phyloP scores from a whole-genome alignment of 2,797 vertebrate genomes.

The Synaphobranchus kaupii region DNA sequence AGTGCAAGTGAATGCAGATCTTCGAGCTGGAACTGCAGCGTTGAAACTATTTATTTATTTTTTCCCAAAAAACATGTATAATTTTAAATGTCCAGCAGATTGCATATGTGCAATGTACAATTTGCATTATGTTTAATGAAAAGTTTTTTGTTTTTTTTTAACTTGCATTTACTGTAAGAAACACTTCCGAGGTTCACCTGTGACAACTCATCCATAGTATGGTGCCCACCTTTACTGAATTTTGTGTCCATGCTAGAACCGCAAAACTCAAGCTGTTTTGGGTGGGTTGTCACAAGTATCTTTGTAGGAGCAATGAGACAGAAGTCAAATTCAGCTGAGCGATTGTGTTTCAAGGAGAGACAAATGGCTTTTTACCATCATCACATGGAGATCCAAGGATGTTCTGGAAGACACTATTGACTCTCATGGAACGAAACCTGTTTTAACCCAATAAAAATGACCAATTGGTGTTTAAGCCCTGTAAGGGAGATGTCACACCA shows the following conservation, averaged over 20 bases:
- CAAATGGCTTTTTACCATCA: background rate
- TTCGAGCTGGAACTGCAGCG: background rate
- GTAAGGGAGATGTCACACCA: slow-evolving; percentile 20
- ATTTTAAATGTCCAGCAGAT: background rate
- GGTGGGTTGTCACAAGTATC: background rate
- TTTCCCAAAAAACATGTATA: background rate
- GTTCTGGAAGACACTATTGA: background rate
- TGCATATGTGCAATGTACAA: background rate
- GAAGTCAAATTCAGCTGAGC: background rate
- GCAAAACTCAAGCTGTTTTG: background rate
- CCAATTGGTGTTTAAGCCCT: background rate
- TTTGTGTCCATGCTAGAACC: background rate
- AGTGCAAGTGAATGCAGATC: background rate
- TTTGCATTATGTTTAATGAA: background rate
- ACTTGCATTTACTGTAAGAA: background rate
- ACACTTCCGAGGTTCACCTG: background rate
- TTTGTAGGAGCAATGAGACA: background rate
- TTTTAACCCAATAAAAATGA: background rate
- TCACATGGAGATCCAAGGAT: background rate
- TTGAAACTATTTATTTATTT: background rate
- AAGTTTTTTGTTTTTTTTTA: background rate
- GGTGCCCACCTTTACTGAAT: background rate
- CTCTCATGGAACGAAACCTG: background rate
- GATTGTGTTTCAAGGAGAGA: background rate
- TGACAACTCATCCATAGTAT: background rate